Evolutionary conservation across 2,113 vertebrate genomes (phyloP).

Genomic region (Sialia sialis): DNA sequence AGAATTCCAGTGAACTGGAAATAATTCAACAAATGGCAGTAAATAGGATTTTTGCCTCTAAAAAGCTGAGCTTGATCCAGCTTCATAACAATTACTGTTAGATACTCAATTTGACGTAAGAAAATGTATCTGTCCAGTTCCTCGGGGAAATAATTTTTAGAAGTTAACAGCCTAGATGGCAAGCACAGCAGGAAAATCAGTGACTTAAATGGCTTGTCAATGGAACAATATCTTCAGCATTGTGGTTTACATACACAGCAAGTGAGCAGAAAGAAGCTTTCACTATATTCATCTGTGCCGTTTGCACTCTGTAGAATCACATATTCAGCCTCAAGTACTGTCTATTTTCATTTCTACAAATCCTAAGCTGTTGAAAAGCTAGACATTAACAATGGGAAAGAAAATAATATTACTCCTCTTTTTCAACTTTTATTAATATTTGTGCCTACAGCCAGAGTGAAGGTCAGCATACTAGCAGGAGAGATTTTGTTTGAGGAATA

Average conservation of each 20-base stretch:
- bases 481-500: neutral
- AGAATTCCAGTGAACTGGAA: neutral
- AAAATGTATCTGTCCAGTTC: neutral
- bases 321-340: neutral
- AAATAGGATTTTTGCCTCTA: neutral
- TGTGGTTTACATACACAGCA: neutral
- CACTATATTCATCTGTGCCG: neutral
- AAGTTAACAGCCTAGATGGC: neutral
- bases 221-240: neutral
- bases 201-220: neutral
- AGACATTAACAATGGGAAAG: neutral
- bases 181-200: neutral
- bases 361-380: neutral
- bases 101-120: neutral
- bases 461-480: neutral
- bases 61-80: neutral
- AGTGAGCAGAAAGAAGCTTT: neutral
- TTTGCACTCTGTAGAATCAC: neutral
- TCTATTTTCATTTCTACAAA: neutral
- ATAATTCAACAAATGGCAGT: neutral
- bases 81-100: neutral
- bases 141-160: neutral
- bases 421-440: neutral
- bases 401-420: neutral
- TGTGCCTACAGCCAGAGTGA: neutral